Conservation (phyloP, 1,140 invertebrate species). For the Pachypeltis micranthus region DNA sequence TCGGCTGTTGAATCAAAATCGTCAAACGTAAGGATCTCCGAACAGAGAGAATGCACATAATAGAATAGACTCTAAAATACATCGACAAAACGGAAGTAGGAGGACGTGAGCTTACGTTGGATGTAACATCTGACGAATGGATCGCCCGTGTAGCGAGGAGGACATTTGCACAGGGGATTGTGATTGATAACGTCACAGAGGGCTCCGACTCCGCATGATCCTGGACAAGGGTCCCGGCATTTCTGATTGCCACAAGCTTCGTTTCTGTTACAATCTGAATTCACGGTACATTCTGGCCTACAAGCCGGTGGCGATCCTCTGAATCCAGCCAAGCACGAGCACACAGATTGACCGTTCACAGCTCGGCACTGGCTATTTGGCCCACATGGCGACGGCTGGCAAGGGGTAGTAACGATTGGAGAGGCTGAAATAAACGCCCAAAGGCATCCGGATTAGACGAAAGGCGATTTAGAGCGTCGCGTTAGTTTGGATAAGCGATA, state of each 20-base stretch:
- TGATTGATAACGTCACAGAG: slow-evolving; percentile 55
- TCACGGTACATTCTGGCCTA: slow-evolving; percentile 41
- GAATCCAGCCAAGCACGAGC: slow-evolving; percentile 40
- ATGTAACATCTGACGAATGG: slow-evolving; percentile 57
- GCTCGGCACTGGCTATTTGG: slow-evolving; percentile 53
- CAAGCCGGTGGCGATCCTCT: slow-evolving; percentile 38
- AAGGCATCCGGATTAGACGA: background rate
- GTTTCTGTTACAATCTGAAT: slow-evolving; percentile 40
- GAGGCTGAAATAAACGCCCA: background rate
- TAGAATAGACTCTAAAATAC: background rate
- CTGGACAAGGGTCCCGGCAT: slow-evolving; percentile 43
- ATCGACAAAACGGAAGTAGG: background rate
- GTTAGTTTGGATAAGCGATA: too few relatives aligned
- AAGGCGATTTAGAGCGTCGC: background rate
- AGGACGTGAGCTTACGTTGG: slow-evolving; percentile 37
- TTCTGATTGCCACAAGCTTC: slow-evolving; percentile 43
- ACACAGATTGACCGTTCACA: slow-evolving; percentile 41
- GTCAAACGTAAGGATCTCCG: too few relatives aligned
- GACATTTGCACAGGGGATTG: slow-evolving; percentile 52
- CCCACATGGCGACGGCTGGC: slow-evolving; percentile 38
- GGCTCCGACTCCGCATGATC: slow-evolving; percentile 44
- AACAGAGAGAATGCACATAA: too few relatives aligned
- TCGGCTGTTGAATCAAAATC: slow-evolving; percentile 25
- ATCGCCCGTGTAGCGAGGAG: slow-evolving; percentile 51
- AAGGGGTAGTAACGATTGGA: slow-evolving; percentile 30